Percentiles rank a stretch among this genome's conserved stretches.
phyloP scores from a whole-genome alignment of 1,140 invertebrate genomes.

The Branchinecta lindahli region DNA sequence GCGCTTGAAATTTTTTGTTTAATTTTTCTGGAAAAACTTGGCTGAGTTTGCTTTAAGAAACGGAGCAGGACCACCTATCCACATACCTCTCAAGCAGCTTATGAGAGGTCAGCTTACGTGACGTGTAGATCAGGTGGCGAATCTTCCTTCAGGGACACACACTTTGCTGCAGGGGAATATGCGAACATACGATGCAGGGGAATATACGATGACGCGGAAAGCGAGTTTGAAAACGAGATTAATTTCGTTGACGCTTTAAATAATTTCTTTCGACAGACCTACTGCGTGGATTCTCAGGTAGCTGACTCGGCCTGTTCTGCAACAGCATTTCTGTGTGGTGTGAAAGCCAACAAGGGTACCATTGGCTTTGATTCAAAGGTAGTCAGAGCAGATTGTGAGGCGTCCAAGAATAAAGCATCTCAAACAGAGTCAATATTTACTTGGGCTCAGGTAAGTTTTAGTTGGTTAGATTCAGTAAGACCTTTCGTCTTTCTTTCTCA shows the following conservation, averaged over 20 bases:
- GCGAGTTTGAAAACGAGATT: too few species aligned
- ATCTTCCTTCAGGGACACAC: too few species aligned
- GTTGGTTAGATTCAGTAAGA: not conserved
- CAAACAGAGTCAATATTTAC: conserved; percentile 13
- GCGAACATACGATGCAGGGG: too few species aligned
- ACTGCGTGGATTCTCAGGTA: conserved; percentile 58
- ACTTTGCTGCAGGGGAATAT: too few species aligned
- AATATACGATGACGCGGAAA: too few species aligned
- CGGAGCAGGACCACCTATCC: too few species aligned
- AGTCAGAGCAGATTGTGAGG: conserved; percentile 39
- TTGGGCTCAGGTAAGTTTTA: conserved; percentile 21
- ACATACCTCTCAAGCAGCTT: too few species aligned
- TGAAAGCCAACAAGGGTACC: conserved; percentile 58
- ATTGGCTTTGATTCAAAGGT: conserved; percentile 50
- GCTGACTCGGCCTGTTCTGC: conserved; percentile 64
- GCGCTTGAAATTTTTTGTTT: too few species aligned
- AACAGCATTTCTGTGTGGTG: conserved; percentile 55
- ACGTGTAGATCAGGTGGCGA: too few species aligned
- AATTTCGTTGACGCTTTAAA: not conserved
- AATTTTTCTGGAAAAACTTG: too few species aligned
- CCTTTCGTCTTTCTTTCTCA: not conserved
- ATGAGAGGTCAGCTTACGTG: too few species aligned
- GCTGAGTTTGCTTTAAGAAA: too few species aligned
- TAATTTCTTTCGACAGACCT: conserved; percentile 43
- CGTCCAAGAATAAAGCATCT: conserved; percentile 11